phyloP scores from a whole-genome alignment of 2,797 vertebrate genomes.

The Acrocephalus scirpaceus region DNA sequence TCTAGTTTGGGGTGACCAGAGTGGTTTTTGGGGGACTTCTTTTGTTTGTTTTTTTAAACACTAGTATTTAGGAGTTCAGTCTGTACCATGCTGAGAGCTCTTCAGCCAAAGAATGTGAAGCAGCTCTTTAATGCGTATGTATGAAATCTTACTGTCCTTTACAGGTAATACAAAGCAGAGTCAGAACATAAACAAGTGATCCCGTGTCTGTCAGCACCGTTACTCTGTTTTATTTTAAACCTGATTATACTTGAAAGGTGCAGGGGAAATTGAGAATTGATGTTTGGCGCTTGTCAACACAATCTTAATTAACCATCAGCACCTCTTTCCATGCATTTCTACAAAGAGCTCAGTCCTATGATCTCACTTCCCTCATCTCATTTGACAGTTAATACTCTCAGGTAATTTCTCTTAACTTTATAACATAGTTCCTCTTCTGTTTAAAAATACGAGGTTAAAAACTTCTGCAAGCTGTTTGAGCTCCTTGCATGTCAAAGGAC shows the following conservation, averaged over 20 bases:
- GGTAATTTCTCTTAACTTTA: neutral
- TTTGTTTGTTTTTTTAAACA: neutral
- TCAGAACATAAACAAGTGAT: neutral
- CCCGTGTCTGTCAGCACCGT: neutral
- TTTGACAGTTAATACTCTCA: neutral
- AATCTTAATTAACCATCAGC: slow-evolving; percentile 39
- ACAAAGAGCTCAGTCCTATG: neutral
- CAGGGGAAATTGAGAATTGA: slow-evolving; percentile 8
- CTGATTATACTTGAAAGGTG: neutral
- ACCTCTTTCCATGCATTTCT: neutral
- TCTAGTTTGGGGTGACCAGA: neutral
- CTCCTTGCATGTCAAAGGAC: neutral
- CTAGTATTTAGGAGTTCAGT: neutral
- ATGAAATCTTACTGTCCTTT: neutral
- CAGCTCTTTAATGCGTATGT: neutral
- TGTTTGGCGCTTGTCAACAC: neutral
- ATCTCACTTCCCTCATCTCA: neutral
- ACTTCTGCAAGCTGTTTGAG: neutral
- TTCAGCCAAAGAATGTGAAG: neutral
- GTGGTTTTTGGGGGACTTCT: neutral
- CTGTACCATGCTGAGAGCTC: neutral
- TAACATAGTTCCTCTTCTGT: neutral
- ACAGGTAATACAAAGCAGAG: neutral
- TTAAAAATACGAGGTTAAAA: neutral
- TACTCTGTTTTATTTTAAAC: slow-evolving; percentile 37